Percentiles rank a stretch among this genome's conserved stretches.
Conservation (phyloP, 1,140 invertebrate species). For the Diprion similis region DNA sequence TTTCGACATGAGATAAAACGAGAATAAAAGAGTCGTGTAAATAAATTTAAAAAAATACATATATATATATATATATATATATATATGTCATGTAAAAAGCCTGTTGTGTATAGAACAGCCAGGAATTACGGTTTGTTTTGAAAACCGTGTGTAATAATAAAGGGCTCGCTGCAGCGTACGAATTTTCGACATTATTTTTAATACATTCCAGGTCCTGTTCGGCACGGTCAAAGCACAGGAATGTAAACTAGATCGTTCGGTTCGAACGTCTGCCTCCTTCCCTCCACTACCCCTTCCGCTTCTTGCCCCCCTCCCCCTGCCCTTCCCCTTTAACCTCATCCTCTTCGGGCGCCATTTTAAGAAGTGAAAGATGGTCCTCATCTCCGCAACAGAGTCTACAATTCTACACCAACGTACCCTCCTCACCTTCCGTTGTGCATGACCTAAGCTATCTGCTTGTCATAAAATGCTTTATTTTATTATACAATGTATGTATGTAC, state of each 20-base stretch:
- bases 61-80: no score
- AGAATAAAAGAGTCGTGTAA: no score
- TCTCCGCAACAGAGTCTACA: conserved; percentile 38
- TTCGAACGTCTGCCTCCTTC: background rate
- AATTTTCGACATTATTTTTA: background rate
- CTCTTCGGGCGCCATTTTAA: conserved; percentile 34
- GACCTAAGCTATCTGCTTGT: conserved; percentile 25
- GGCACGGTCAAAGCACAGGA: conserved; percentile 28
- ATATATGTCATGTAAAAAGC: no score
- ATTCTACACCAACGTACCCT: conserved; percentile 34
- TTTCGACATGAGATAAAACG: no score
- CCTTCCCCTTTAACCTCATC: conserved; percentile 19
- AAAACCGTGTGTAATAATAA: no score
- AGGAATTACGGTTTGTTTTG: no score
- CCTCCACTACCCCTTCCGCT: conserved; percentile 4
- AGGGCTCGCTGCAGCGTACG: background rate
- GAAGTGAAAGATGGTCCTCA: conserved; percentile 45
- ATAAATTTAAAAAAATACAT: no score
- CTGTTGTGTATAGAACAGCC: no score
- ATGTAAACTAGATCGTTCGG: conserved; percentile 45
- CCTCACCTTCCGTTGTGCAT: conserved; percentile 25
- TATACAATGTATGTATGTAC: no score
- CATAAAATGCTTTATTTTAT: conserved; percentile 39
- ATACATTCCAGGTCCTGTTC: background rate
- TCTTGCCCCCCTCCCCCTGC: background rate